Evolutionary conservation across 2,113 vertebrate species (phyloP).

Genomic region (Catharus bicknelli): DNA sequence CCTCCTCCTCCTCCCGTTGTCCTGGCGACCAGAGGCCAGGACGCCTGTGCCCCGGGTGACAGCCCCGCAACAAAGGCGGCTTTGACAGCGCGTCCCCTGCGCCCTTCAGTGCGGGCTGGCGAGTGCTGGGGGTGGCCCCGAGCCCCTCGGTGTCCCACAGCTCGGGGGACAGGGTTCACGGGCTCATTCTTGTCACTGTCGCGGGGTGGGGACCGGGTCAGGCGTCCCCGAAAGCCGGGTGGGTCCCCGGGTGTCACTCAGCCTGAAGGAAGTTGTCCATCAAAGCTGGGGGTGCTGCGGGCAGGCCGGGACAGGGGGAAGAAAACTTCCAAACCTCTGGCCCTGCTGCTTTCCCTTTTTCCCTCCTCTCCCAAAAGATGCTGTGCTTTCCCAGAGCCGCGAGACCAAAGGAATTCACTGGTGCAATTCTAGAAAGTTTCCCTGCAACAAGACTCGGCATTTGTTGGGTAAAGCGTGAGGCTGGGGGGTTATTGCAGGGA

Average conservation of each 20-base stretch:
- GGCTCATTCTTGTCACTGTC: slow-evolving; percentile 44
- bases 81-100: slow-evolving; percentile 23
- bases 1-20: background rate
- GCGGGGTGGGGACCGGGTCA: slow-evolving; percentile 23
- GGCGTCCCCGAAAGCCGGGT: background rate
- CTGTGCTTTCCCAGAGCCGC: accelerated
- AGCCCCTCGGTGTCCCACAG: background rate
- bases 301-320: background rate
- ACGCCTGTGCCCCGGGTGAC: slow-evolving; percentile 32
- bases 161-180: slow-evolving; percentile 58
- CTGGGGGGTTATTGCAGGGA: background rate
- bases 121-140: slow-evolving; percentile 35
- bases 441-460: background rate
- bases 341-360: background rate
- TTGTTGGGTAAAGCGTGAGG: background rate
- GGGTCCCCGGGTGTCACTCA: slow-evolving; percentile 65
- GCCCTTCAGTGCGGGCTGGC: background rate
- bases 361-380: background rate
- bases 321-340: background rate
- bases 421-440: background rate
- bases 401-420: background rate
- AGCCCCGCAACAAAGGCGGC: slow-evolving; percentile 48
- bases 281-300: slow-evolving; percentile 8
- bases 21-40: slow-evolving; percentile 59
- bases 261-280: slow-evolving; percentile 58